Evolutionary conservation across 2,888 invertebrate species (phyloP), one percentile per base, ranked within the genome.

Genomic region (Lasioglossum marginatum): DNA sequence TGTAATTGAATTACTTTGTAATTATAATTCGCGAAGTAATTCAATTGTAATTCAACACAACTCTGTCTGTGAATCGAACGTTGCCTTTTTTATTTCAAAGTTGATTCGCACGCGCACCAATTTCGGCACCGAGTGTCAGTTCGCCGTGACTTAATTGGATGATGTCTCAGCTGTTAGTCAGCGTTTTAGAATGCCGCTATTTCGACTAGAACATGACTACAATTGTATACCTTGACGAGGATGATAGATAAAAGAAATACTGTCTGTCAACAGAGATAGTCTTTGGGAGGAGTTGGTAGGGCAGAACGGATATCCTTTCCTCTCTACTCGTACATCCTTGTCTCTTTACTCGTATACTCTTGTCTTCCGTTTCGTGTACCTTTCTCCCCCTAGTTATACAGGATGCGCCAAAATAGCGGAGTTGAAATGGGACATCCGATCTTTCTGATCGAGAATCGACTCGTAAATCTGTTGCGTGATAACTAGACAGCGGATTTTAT

Each of bases 91-190:
- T 43, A 43, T 43, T 43, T 43, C 43, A 14, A 4, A 43, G 43
- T 43, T 43, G 43, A 79, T 73, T 75, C 37, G n/a, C 14, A 19
- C 34, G 45, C 19, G 71, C 34, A 78, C 45, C 48, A 57, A 85
- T 82, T 85, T 87, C 79, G 79, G 77, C 85, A 37, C 8, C 31
- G 75, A 63, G 16, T 77, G 66, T 72, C 40, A 43, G 14, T 4
- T 31, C n/a, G 19, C 16, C 27, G 23, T 23, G n/a, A 79, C 57
- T 78, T 23, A 75, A 68, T 80, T 52, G 71, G 43, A 45, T 34
- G 60, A 73, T 57, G 72, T 45, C 57, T 37, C 48, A 27, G 34
- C 19, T 52, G 16, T 43, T 77, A 81, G 57, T 86, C 85, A 85
- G 23, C 68, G n/a, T 23, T 23, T 43, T 10, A 45, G 48, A 40